Evolutionary conservation across 37 sponge, comb jelly and placozoan species (phyloP), one percentile per base, ranked within the genome.

Genomic region (Diacarnus erythraeanus): DNA sequence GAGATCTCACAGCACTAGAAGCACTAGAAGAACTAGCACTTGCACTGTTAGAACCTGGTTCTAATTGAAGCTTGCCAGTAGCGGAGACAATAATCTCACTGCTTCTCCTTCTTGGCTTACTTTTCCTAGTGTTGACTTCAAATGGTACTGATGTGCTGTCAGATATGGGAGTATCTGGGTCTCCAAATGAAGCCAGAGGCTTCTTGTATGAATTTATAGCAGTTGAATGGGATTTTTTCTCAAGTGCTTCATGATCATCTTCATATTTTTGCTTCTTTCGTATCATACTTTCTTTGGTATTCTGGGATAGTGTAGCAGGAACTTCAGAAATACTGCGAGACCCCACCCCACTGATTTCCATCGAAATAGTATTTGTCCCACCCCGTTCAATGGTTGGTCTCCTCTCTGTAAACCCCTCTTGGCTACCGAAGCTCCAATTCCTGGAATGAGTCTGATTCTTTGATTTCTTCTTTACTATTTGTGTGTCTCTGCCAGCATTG

Each of bases 291-390:
- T 75, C 88, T 42, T 81, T 78, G 54, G 78, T 61, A 1, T 43
- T 59, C 42, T 38, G 71, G 22, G 42, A 40, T 3, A 71, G 25
- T 26, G 17, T 25, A 36, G 26, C 17, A 20, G 3, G 21, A 29
- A 3, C 8, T 27, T 35, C 41, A 2, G 54, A n/a, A 38, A 22
- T 37, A 5, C 39, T 59, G 1, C 27, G 69, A 38, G 84, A 76
- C 38, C 66, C 72, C 23, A 76, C 39, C 0, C 72, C 85, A 12
- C 58, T 60, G 64, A 77, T 61, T 59, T 84, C 78, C 78, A 77
- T 71, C 25, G 77, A 67, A 31, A 84, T 77, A 20, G 61, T 71
- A 26, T 71, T 77, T 41, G 78, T 77, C 22, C 78, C 85, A 33
- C 61, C 78, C 8, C 66, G 44, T 41, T 80, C 80, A 25, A 80